Evolutionary conservation across 1,140 invertebrate species (phyloP), one percentile per base, ranked within the genome.

Genomic region (Drosophila bifasciata): DNA sequence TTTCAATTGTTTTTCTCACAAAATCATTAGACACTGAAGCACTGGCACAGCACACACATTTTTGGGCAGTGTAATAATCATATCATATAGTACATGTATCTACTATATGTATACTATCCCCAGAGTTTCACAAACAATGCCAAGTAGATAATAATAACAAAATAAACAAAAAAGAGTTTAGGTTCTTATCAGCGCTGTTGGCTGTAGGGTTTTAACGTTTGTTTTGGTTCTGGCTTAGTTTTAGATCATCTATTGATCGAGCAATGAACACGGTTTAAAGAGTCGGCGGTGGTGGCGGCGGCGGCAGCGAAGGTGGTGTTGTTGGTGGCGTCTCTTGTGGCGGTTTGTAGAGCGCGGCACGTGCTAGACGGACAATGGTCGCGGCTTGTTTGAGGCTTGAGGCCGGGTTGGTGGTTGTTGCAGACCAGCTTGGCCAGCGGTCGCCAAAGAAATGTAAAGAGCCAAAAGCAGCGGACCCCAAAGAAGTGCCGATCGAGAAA

Each of bases 331-430:
- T 28, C 9, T 56, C 19, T 25, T 56, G 28, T 32, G 36, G 46
- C 39, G 23, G 39, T 21, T 51, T 53, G 59, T 32, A 15, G 46
- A 45, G 67, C 59, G 73, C 68, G 81, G 76, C 76, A 86, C 80
- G 80, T 85, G 80, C 76, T 85, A 41, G 60, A 58, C 81, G 77
- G 80, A 85, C 81, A 85, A 86, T 86, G 81, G 73, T 85, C 81
- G 81, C 71, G 68, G 77, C 72, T 77, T 86, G 73, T 85, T 86
- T 85, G 81, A 86, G 71, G 32, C 56, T 25, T 43, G 55, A 21
- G 44, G 55, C 28, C 36, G 48, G 48, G 43, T 40, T 53, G 32
- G 32, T 36, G 23, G 23, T 25, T 25, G 32, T 36, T 53, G 21
- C 19, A 41, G 58, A 55, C 61, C 53, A 67, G 51, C 79, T 66